A percentile compares a stretch with the other conserved stretches of the same genome.
phyloP scores from a whole-genome alignment of 2,113 vertebrate species.

The Empidonax alnorum region DNA sequence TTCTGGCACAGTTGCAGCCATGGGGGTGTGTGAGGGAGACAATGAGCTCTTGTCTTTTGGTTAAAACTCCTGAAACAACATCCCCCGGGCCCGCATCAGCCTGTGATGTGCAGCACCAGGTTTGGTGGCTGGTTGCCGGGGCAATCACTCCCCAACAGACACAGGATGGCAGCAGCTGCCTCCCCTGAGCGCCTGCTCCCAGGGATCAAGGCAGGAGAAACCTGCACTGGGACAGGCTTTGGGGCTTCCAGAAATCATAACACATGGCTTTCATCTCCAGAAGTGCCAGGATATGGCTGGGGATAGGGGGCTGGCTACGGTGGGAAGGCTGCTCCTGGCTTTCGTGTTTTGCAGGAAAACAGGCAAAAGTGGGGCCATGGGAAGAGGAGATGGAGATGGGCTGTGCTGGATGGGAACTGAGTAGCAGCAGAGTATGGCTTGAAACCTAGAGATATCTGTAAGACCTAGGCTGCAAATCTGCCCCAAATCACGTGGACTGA shows the following conservation, averaged over 20 bases:
- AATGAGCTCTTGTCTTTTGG: background rate
- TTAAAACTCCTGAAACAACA: background rate
- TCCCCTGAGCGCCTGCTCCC: rapidly evolving
- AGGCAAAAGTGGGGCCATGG: rapidly evolving
- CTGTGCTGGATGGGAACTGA: background rate
- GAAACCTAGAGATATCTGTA: background rate
- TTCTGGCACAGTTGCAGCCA: background rate
- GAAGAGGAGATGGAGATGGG: background rate
- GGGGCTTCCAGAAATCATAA: background rate
- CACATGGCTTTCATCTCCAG: background rate
- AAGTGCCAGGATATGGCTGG: rapidly evolving
- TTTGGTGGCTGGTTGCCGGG: background rate
- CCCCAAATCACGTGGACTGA: rapidly evolving
- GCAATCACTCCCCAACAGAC: rapidly evolving
- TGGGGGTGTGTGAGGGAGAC: background rate
- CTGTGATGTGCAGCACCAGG: background rate
- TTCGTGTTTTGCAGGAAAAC: background rate
- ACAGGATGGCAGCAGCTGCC: rapidly evolving
- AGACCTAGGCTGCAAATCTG: background rate
- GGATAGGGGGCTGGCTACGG: background rate
- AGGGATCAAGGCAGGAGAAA: background rate
- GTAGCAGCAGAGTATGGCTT: rapidly evolving
- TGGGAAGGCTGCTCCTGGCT: background rate
- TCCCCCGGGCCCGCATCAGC: rapidly evolving
- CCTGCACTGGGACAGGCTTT: rapidly evolving